Evolutionary conservation across 2,113 vertebrate genomes (phyloP).

Genomic region (Fukomys damarensis): DNA sequence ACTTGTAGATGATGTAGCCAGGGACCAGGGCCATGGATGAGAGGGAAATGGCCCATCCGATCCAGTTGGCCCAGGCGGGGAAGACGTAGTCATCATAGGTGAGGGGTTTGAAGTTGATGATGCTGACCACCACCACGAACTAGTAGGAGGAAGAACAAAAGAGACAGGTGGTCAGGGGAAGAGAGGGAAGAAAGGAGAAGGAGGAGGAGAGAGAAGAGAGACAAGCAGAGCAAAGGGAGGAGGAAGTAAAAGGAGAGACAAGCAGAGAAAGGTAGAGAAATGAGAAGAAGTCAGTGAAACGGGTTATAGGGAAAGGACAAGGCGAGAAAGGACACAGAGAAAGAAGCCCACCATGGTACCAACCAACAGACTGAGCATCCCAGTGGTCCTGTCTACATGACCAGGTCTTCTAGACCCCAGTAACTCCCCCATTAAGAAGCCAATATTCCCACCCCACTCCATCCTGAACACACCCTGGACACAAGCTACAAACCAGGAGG

Average conservation of each 20-base stretch:
- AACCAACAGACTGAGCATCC: neutral
- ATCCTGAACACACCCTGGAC: accelerated
- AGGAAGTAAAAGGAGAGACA: no score
- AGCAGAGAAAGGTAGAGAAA: neutral
- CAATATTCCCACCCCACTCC: neutral
- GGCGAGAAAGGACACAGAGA: neutral
- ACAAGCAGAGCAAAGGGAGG: accelerated
- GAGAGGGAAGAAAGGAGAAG: accelerated
- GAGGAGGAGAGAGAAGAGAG: no score
- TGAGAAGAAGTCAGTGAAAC: accelerated
- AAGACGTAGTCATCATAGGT: constrained; percentile 95
- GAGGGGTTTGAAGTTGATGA: constrained; percentile 92
- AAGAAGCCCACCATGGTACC: neutral
- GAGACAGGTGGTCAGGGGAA: accelerated
- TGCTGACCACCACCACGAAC: constrained; percentile 97
- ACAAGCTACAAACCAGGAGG: constrained; percentile 91
- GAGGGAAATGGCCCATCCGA: constrained; percentile 95
- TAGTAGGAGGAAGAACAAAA: constrained; percentile 68
- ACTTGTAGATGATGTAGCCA: constrained; percentile 94
- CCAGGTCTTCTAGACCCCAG: neutral
- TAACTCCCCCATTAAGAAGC: neutral
- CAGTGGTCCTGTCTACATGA: accelerated
- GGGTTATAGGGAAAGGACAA: neutral
- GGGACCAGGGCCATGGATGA: constrained; percentile 98
- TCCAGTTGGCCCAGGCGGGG: constrained; percentile 92